Evolutionary conservation across 2,113 vertebrate genomes (phyloP), one percentile per base, ranked within the genome.

Genomic region (Phoxinus phoxinus): DNA sequence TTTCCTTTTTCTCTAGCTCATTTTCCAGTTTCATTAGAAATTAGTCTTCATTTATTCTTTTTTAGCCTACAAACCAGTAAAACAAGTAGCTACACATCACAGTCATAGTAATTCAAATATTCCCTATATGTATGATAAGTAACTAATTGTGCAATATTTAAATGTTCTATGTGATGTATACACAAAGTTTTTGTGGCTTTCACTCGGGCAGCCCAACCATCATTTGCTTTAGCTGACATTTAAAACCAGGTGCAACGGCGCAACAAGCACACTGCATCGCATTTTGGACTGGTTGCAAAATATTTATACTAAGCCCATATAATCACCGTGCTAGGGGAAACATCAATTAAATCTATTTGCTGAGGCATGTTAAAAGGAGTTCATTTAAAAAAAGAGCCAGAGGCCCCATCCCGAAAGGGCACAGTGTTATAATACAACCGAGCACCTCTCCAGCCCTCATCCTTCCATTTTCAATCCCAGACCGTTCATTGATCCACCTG

Each of bases 311-410:
- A 73, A 74, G 25, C 72, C 63, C 46, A 80, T 71, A 86, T 85
- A 41, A 88, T 79, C 84, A 72, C 17, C 19, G 11, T 6, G 27
- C 65, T 59, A 63, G 44, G 15, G n/a, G 44, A 83, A 88, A 85
- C n/a, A 83, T 84, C 87, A 80, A 88, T 88, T 83, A 74, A 74
- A 86, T 86, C 58, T 81, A 84, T 88, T 67, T 88, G 75, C 75
- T 27, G 46, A 69, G 81, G 32, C 12, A 21, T 32, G 85, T 63
- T 84, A 88, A 88, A 86, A 86, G 44, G 81, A 75, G 80, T 83
- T 85, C 48, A 77, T 44, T 85, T 83, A 63, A 67, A 79, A 71
- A 85, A 85, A 74, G 46, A 85, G 87, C 87, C 79, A 81, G 41
- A 53, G 80, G 32, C 59, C 72, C 59, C 12, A 79, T 46, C 17